Base-by-base conservation (phyloP, 2,113 vertebrate species). In the Megaptera novaeangliae region DNA sequence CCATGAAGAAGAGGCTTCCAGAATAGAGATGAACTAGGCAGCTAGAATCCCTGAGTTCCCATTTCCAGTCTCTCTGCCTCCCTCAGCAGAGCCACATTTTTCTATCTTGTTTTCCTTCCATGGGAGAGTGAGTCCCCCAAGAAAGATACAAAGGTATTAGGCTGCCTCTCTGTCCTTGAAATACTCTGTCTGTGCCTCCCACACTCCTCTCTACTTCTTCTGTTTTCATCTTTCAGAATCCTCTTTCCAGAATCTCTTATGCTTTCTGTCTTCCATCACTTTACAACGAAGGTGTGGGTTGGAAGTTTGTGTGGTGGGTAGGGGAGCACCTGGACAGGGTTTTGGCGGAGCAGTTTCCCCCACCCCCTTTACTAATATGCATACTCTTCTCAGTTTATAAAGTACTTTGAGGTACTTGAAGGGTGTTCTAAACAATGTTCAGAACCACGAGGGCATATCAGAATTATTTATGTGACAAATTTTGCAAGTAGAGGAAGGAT, bases 321-420 rank as follows among this genome's bases (percentile, higher is more conserved):
- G 23, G n/a, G 18, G 21, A 92, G 66, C 52, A 81, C 59, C 25
- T 66, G 44, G 59, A 39, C 68, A 77, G 49, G 57, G 8, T 3
- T 27, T 31, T 36, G 10, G 23, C 17, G 21, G 31, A 83, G 25
- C 7, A 36, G 29, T 46, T 34, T 49, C 27, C 59, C 29, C 63
- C 13, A 21, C 12, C 5, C 64, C 9, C 9, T 94, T 96, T 12
- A 74, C 29, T 63, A 68, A 57, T 78, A 9, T 68, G 25, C 1
- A 12, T 63, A 23, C 18, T 94, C 44, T 89, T 64, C 44, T 96
- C 61, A 90, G 80, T 94, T 96, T 96, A 88, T 88, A 68, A 88
- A 84, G 23, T n/a, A 77, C 49, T 90, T 71, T 72, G 72, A 72
- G 64, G 39, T 82, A 59, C 61, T 89, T 94, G 36, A 87, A 64